Base-by-base conservation (phyloP, 2,113 vertebrate species). In the Eudyptes chrysolophus region DNA sequence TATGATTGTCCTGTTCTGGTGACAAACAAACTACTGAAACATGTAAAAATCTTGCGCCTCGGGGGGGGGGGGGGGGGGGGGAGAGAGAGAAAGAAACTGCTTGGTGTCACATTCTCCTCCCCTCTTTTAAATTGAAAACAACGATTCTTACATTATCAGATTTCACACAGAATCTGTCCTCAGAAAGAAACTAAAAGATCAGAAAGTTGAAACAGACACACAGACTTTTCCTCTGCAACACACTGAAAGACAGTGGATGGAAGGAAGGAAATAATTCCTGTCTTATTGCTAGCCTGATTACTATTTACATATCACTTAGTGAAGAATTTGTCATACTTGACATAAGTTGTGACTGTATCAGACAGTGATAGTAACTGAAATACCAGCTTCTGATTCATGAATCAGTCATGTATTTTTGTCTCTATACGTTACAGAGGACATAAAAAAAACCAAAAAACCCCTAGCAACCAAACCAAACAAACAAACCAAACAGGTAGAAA, bases 31-130 rank as follows among this genome's bases (percentile, higher is more conserved):
- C 22, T 74, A 51, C 24, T 11, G 6, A 84, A 77, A 83, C 9
- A 38, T 0, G 0, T 54, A 54, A n/a, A 88, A 80, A n/a, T n/a
- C 17, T 69, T 52, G 16, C 0, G 1, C 9, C 3, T 8, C 2
- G 16, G 17, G 54, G 71, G 22, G 54, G 9, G 61, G 9, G 60
- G 10, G 60, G 22, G 54, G 9, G 66, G 9, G 71, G 26, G 54
- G 9, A 76, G 26, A 61, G 9, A 72, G 9, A 68, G 10, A 76
- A 16, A 85, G 6, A 69, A 15, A 30, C 4, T 84, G 11, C 11
- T 78, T 49, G 27, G 16, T 38, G 27, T 71, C 44, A 36, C 22
- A 27, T 69, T 69, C 32, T 79, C 27, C 10, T 86, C 7, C 6
- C 8, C 4, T 46, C 46, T 89, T 68, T 64, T 25, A 57, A 68